Conservation (phyloP, 2,888 invertebrate species). For the Apotomis turbidana region DNA sequence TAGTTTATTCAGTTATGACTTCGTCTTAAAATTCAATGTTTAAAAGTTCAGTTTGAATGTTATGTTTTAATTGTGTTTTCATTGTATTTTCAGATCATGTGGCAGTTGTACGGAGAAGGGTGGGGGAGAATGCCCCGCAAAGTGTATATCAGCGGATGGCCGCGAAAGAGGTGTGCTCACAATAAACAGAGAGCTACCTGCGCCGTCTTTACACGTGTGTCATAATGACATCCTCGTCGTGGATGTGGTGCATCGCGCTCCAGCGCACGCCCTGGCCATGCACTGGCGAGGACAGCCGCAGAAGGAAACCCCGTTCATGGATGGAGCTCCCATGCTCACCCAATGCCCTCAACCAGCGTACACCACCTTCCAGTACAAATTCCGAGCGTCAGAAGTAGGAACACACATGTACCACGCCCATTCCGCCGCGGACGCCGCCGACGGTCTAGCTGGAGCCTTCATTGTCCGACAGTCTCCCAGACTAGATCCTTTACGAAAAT, state of each 20-base stretch:
- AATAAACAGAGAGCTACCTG: conserved; percentile 87
- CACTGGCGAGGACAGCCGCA: conserved; percentile 92
- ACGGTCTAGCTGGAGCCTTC: conserved; percentile 88
- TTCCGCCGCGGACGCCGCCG: conserved; percentile 86
- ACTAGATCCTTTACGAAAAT: conserved; percentile 82
- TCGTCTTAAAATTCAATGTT: neutral
- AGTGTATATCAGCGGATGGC: conserved; percentile 87
- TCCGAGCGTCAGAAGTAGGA: conserved; percentile 87
- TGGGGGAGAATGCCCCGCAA: conserved; percentile 83
- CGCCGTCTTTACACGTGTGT: conserved; percentile 86
- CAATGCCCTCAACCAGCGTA: conserved; percentile 90
- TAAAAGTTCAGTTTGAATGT: conserved; percentile 1
- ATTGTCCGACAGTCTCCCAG: conserved; percentile 87
- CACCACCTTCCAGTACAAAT: conserved; percentile 90
- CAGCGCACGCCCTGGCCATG: conserved; percentile 87
- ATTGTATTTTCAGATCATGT: conserved; percentile 80
- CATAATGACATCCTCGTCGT: conserved; percentile 90
- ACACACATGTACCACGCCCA: conserved; percentile 91
- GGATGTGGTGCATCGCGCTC: conserved; percentile 89
- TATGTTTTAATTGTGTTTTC: conserved; percentile 10
- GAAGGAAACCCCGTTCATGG: conserved; percentile 89
- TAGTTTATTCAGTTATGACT: neutral
- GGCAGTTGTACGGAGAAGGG: conserved; percentile 86
- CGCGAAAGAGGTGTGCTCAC: conserved; percentile 85
- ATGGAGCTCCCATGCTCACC: conserved; percentile 90